Evolutionary conservation across 2,113 vertebrate species (phyloP), one percentile per base, ranked within the genome.

Genomic region (Crotalus tigris): DNA sequence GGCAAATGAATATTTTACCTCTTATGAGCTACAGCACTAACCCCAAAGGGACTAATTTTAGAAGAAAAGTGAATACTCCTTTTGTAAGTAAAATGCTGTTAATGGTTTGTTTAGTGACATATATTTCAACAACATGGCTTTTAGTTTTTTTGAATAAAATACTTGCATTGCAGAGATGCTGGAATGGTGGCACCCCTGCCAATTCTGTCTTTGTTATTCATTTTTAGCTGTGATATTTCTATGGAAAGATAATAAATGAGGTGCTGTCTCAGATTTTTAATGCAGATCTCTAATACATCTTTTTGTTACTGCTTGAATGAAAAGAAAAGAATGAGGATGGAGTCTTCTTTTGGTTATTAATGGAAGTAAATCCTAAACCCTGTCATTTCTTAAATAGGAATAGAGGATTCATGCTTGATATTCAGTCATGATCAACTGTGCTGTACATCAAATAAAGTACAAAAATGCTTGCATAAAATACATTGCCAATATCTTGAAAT

Each of bases 181-280:
- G 95, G 95, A 75, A 90, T 97, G 93, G 94, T 96, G 94, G 94
- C 93, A 96, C 94, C 92, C 91, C 89, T 93, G 92, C 94, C 96
- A 95, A 95, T 97, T 96, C 94, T 94, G 90, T 93, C 90, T 92
- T 58, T 89, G 44, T 29, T 96, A 91, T 93, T 96, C 94, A 95
- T 94, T 95, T 95, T 95, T 93, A 92, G 94, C 94, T 93, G 57
- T 64, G 91, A 90, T 92, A 81, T 95, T 95, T 95, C 75, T 94
- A 13, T 64, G 91, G 90, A 93, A 95, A 75, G 94, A 93, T 95
- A 96, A 96, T 92, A 89, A 92, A 95, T 95, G 85, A 91, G 91
- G 94, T 93, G 95, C 94, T 93, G 94, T 96, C 93, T 94, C 94
- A 94, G 95, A 92, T 95, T 96, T 97, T 96, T 96, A 95, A 95